Conservation (phyloP, 2,113 vertebrate species). For the Lethenteron reissneri region DNA sequence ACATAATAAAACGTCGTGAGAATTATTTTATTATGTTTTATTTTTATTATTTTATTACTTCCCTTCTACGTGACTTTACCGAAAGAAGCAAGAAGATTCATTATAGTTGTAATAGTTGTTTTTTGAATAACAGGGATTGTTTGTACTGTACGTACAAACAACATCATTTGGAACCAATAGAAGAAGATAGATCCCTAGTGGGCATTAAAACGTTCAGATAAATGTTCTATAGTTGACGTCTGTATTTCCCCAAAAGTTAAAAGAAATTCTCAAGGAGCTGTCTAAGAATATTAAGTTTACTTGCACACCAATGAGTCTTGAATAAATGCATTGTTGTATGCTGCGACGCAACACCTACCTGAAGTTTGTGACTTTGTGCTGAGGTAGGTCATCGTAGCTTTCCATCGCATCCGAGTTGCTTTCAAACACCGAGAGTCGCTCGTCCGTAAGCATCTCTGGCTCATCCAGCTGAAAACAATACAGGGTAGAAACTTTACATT, state of each 20-base stretch:
- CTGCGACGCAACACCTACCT: conserved; percentile 27
- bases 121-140: too few species aligned
- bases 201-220: background rate
- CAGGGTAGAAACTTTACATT: fast-evolving
- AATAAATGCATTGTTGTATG: background rate
- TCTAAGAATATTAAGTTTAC: too few species aligned
- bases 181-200: background rate
- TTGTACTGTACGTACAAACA: too few species aligned
- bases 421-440: conserved; percentile 66
- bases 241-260: background rate
- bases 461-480: conserved; percentile 45
- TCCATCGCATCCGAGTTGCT: conserved; percentile 72
- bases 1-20: too few species aligned
- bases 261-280: background rate
- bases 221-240: background rate
- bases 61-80: too few species aligned
- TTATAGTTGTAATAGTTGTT: too few species aligned
- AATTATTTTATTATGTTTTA: too few species aligned
- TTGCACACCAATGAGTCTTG: background rate
- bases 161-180: background rate
- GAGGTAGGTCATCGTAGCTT: conserved; percentile 73
- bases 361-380: conserved; percentile 77
- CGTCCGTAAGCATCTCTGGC: conserved; percentile 69
- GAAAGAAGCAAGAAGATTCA: too few species aligned
- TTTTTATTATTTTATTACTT: too few species aligned